These are phyloP conservation scores for Caenorhabditis briggsae DNA, from an alignment of 1,140 invertebrate species.

Conservation along the genomic window DNA sequence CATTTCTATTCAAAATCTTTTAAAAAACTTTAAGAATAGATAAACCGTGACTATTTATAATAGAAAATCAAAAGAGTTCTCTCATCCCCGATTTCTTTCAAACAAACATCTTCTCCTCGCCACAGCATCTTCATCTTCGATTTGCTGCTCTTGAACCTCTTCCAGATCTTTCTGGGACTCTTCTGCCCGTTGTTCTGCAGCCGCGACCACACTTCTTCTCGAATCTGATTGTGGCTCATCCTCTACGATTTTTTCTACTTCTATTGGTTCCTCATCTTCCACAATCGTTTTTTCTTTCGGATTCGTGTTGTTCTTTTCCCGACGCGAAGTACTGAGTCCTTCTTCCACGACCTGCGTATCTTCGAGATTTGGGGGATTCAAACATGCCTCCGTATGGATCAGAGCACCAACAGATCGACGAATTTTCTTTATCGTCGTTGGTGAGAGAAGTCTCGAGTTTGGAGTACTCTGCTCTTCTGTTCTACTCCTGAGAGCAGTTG, in stretches of 20 bases:
- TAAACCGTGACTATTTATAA: no score
- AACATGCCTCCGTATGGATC: background rate
- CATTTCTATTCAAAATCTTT: background rate
- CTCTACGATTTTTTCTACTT: background rate
- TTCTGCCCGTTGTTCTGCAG: no score
- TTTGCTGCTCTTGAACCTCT: background rate
- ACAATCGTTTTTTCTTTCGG: background rate
- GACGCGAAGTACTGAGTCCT: background rate
- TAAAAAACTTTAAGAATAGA: no score
- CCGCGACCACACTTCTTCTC: no score
- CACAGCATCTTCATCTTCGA: background rate
- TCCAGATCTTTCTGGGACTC: no score
- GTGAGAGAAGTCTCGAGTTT: background rate
- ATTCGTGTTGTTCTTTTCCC: background rate
- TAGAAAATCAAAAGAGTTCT: background rate
- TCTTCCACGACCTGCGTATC: background rate
- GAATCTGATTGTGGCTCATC: background rate
- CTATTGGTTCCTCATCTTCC: background rate
- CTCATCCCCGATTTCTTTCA: background rate
- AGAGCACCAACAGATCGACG: slow-evolving; percentile 10
- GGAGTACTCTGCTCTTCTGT: slow-evolving; percentile 8
- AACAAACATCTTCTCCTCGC: background rate
- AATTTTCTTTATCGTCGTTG: slow-evolving; percentile 25
- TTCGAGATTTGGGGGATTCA: background rate
- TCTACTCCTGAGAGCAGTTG: background rate